Base-by-base conservation (phyloP, 2,888 invertebrate species). In the Ophonus ardosiacus region DNA sequence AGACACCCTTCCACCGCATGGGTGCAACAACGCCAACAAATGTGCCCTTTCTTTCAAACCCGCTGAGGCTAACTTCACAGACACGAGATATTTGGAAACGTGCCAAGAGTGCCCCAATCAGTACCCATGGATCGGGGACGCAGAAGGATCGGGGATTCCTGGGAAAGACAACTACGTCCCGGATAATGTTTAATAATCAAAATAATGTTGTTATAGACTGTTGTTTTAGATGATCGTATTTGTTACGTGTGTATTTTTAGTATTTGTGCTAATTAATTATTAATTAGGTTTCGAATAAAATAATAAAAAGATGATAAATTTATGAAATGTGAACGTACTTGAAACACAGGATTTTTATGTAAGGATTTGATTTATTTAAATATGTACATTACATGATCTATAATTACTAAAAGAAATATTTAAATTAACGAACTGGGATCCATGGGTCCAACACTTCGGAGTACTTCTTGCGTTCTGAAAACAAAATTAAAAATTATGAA, bases 61-160 rank as follows among this genome's bases (percentile, higher is more conserved):
- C 17, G 94, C 96, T 21, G 96, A 95, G 86, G 93, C 93, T 18
- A 97, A 97, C 91, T 93, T 96, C 89, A 95, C 96, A 1, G 95
- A 96, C 86, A 96, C 96, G 6, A 94, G 97, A 89, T 97, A 98
- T 89, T 94, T 98, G 94, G 96, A 97, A 89, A 97, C 97, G 17
- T 98, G 97, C 90, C 93, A 92, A 85, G 96, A 97, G 86, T 98
- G 97, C 89, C 97, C 97, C 15, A 95, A 95, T 86, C 93, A 94
- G 91, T 95, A 96, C 91, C 98, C 98, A 1, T 98, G 98, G 98
- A 91, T 97, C 86, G 97, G 97, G 31, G 97, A 97, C 91, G 95
- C 97, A 0, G 96, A 94, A 88, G 97, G 97, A 82, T 95, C 96
- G 24, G 97, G 97, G 10, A 94, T 96, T 87, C 93, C 94, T 40